phyloP scores from a whole-genome alignment of 2,797 vertebrate species.

The Poeciliopsis turneri region DNA sequence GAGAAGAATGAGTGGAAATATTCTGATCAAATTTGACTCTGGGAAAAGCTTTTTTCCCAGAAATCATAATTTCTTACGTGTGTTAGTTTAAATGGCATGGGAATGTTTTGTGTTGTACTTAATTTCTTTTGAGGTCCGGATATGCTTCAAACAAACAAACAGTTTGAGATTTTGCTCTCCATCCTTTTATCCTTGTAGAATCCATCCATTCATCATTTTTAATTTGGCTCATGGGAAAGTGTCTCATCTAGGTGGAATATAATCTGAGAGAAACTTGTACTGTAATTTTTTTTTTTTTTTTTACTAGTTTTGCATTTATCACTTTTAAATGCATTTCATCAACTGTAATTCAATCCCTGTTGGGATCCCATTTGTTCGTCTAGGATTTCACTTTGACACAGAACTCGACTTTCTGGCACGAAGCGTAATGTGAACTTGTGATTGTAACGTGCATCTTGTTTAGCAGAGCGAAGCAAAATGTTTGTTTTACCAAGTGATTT shows the following conservation, averaged over 20 bases:
- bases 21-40: slow-evolving; percentile 36
- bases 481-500: slow-evolving; percentile 55
- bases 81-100: background rate
- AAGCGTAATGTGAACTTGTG: slow-evolving; percentile 12
- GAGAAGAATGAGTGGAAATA: background rate
- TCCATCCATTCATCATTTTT: background rate
- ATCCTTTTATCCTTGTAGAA: background rate
- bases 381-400: slow-evolving; percentile 21
- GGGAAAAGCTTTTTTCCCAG: slow-evolving; percentile 9
- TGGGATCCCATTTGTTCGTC: slow-evolving; percentile 51
- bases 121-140: background rate
- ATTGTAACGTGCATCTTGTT: slow-evolving; percentile 41
- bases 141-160: background rate
- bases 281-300: slow-evolving; percentile 48
- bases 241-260: slow-evolving; percentile 50
- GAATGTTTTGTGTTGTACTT: background rate
- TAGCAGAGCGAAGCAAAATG: slow-evolving; percentile 41
- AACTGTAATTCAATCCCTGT: slow-evolving; percentile 42
- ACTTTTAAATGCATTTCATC: slow-evolving; percentile 63
- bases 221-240: slow-evolving; percentile 33
- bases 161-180: background rate
- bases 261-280: slow-evolving; percentile 51
- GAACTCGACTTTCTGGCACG: slow-evolving; percentile 15
- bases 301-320: slow-evolving; percentile 22
- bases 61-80: background rate